These are phyloP conservation scores for Hydrozoanthus gracilis DNA, from an alignment of 92 coral and sea anemone genomes.

Conservation along the genomic window DNA sequence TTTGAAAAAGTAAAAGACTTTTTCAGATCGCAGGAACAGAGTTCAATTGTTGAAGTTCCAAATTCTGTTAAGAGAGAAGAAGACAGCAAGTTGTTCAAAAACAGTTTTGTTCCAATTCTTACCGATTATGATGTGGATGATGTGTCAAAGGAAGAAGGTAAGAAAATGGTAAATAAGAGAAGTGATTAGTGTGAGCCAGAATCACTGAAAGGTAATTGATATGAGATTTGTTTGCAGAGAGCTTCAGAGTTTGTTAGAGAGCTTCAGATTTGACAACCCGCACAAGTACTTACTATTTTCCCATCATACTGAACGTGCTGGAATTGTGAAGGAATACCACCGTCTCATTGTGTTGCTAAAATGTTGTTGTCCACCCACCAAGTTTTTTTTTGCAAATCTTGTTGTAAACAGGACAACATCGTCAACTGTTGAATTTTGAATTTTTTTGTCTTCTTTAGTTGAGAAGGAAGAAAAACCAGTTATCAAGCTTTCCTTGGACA, in stretches of 20 bases:
- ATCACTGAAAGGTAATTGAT: no score
- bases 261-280: no score
- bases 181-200: neutral
- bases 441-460: conserved; percentile 2
- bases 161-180: neutral
- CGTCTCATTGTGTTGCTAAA: no score
- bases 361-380: no score
- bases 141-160: conserved; percentile 78
- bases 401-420: no score
- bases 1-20: conserved; percentile 93
- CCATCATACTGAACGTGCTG: no score
- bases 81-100: conserved; percentile 66
- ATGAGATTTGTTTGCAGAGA: no score
- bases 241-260: no score
- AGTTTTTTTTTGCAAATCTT: no score
- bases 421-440: neutral
- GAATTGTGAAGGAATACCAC: no score
- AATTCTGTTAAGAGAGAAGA: conserved; percentile 89
- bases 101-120: conserved; percentile 76
- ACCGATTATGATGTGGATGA: conserved; percentile 63
- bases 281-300: no score
- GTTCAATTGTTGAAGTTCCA: conserved; percentile 96
- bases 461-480: conserved; percentile 47
- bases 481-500: conserved; percentile 70
- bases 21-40: conserved; percentile 92